Evolutionary conservation across 2,797 vertebrate species (phyloP).

Genomic region (Hafferia zeledoni): DNA sequence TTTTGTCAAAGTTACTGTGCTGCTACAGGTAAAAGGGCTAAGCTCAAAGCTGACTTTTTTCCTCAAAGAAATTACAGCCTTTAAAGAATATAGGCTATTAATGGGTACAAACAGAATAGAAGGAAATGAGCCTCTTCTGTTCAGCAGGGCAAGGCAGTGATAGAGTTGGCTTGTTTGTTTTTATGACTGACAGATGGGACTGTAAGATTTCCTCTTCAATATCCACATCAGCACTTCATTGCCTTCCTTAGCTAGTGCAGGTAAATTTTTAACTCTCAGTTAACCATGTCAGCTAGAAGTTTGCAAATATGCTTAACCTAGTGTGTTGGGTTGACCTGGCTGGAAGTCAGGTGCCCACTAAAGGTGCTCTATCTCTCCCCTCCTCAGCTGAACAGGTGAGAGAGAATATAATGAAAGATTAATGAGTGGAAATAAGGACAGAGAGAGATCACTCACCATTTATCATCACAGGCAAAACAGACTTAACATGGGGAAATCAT

Average conservation of each 20-base stretch:
- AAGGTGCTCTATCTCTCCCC: not conserved
- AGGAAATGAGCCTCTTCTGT: not conserved
- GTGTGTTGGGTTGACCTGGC: not conserved
- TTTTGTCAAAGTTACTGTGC: not conserved
- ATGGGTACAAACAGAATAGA: not conserved
- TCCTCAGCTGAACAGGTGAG: not conserved
- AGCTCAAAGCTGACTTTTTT: not conserved
- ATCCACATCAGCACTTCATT: not conserved
- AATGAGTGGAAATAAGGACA: accelerated
- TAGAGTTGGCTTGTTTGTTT: conserved; percentile 2
- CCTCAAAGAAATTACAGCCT: not conserved
- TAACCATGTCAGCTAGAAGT: not conserved
- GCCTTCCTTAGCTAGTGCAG: not conserved
- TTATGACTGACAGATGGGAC: not conserved
- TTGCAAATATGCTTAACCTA: not conserved
- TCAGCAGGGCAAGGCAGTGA: not conserved
- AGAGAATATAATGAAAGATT: not conserved
- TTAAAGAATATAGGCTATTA: conserved; percentile 14
- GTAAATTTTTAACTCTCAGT: not conserved
- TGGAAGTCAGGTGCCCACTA: not conserved
- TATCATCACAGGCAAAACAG: not conserved
- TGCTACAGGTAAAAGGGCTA: not conserved
- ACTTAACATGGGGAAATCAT: not conserved
- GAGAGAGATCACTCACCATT: not conserved
- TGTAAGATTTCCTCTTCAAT: not conserved